phyloP scores from a whole-genome alignment of 2,797 vertebrate species.

The Diglossa cyanea region DNA sequence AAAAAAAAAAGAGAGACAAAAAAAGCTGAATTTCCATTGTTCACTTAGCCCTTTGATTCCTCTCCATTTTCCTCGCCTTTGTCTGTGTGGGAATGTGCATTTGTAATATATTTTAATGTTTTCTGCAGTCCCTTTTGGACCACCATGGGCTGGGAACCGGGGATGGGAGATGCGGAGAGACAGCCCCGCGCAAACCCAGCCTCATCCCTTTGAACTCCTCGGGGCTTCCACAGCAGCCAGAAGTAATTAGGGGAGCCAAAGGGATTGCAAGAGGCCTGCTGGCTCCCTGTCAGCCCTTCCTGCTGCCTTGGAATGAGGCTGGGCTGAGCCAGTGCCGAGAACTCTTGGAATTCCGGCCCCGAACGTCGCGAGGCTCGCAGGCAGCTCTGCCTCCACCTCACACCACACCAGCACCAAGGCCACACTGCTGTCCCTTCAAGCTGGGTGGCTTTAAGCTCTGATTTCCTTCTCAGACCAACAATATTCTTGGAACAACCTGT shows the following conservation, averaged over 20 bases:
- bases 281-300: not conserved
- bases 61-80: constrained; percentile 1
- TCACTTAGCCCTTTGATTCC: constrained; percentile 7
- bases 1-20: not conserved
- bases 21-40: not conserved
- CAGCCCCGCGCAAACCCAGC: not conserved
- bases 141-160: not conserved
- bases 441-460: not conserved
- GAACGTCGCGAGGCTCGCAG: rapidly evolving
- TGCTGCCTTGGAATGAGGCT: not conserved
- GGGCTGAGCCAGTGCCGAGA: not conserved
- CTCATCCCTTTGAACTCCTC: constrained; percentile 30
- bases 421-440: not conserved
- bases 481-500: not conserved
- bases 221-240: constrained; percentile 38
- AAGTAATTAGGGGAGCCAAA: constrained; percentile 32
- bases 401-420: rapidly evolving
- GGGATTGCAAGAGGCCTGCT: not conserved
- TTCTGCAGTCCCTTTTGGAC: constrained; percentile 23
- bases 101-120: not conserved
- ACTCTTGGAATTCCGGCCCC: not conserved
- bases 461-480: not conserved
- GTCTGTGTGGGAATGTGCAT: constrained; percentile 20
- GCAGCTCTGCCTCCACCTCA: rapidly evolving
- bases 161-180: not conserved